These are phyloP conservation scores for Sminthurinus signatus DNA, from an alignment of 1,140 invertebrate species.

Conservation along the genomic window DNA sequence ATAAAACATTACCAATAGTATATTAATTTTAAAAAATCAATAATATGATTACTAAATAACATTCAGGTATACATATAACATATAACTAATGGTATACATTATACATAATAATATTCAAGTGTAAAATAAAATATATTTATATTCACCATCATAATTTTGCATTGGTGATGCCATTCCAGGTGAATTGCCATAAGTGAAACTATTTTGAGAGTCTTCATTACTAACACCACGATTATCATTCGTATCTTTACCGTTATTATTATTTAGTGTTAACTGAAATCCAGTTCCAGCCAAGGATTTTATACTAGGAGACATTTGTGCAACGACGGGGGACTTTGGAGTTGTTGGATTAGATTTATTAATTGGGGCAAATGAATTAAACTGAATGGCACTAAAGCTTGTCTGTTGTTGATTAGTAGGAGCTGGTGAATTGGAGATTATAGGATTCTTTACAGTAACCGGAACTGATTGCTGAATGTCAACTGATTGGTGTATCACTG, in stretches of 20 bases:
- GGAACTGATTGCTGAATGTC: background rate
- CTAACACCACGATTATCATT: background rate
- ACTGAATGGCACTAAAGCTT: conserved; percentile 25
- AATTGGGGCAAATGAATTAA: conserved; percentile 25
- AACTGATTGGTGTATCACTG: background rate
- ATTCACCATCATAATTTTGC: no score
- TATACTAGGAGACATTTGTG: conserved; percentile 21
- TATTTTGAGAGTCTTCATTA: conserved; percentile 34
- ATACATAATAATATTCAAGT: background rate
- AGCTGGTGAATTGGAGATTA: no score
- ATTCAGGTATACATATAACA: no score
- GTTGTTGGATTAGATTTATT: conserved; percentile 34
- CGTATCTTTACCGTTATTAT: background rate
- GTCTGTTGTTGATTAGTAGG: conserved; percentile 1
- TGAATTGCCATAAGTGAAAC: conserved; percentile 31
- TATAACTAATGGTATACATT: background rate
- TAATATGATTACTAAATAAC: no score
- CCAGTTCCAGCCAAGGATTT: conserved; percentile 31
- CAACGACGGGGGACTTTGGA: conserved; percentile 25
- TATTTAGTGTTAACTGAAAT: conserved; percentile 24
- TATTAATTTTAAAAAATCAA: no score
- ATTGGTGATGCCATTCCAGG: conserved; percentile 33
- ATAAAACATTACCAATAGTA: background rate
- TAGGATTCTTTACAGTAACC: background rate
- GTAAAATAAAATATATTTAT: no score